A percentile compares a stretch with the other conserved stretches of the same genome.
Evolutionary conservation across 2,888 invertebrate species (phyloP).

Genomic region (Schrankia costaestrigalis): DNA sequence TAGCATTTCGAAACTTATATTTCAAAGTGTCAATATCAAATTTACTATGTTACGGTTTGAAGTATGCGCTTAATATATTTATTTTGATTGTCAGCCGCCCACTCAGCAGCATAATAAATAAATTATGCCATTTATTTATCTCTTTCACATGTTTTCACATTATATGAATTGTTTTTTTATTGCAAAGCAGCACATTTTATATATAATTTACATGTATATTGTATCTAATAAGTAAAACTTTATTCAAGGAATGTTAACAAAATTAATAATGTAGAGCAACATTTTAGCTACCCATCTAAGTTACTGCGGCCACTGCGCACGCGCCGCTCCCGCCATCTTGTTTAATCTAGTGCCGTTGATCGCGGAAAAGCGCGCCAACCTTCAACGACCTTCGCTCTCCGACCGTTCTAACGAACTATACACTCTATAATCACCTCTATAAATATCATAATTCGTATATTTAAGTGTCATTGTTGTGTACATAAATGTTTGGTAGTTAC

Average conservation of each 20-base stretch:
- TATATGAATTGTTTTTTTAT: no score
- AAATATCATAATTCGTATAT: slow-evolving; percentile 12
- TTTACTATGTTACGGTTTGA: no score
- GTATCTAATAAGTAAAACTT: no score
- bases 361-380: slow-evolving; percentile 80
- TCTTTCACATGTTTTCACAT: no score
- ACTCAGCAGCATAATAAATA: no score
- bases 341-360: slow-evolving; percentile 79
- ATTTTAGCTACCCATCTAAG: slow-evolving; percentile 58
- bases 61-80: no score
- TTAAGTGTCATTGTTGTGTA: slow-evolving; percentile 29
- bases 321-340: slow-evolving; percentile 78
- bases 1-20: no score
- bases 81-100: no score
- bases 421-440: slow-evolving; percentile 38
- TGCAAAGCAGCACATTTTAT: no score
- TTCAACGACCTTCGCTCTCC: slow-evolving; percentile 81
- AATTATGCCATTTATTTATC: no score
- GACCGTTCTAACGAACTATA: slow-evolving; percentile 56
- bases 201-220: no score
- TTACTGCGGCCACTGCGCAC: slow-evolving; percentile 68
- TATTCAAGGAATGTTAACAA: slow-evolving; percentile 3
- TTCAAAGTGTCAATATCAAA: no score
- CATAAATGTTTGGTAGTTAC: slow-evolving; percentile 14
- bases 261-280: slow-evolving; percentile 32